Evolutionary conservation across 2,888 invertebrate genomes (phyloP).

Genomic region (Drosophila anomelani): DNA sequence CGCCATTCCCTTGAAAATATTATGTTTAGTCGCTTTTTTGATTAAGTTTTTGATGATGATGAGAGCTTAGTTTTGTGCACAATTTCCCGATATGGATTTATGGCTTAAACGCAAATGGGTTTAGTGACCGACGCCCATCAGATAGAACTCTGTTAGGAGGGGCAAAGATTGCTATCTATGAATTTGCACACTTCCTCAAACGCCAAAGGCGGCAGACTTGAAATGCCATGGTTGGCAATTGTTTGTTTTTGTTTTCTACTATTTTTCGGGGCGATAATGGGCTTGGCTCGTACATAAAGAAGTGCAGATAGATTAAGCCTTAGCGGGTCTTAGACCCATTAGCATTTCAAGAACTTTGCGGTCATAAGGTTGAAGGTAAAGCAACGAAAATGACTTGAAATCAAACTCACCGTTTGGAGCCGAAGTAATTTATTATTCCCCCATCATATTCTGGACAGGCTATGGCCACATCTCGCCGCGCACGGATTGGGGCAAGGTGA

Average conservation of each 20-base stretch:
- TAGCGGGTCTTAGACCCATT: constrained; percentile 46
- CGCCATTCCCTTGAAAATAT: not conserved
- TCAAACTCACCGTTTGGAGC: not conserved
- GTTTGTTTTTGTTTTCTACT: constrained; percentile 25
- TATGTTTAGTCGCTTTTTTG: constrained; percentile 1
- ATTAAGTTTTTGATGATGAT: constrained; percentile 27
- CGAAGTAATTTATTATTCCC: constrained; percentile 9
- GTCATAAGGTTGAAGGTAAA: constrained; percentile 58
- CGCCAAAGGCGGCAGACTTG: constrained; percentile 61
- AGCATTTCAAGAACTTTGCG: constrained; percentile 52
- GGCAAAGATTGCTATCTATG: constrained; percentile 6
- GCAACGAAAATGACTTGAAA: constrained; percentile 8
- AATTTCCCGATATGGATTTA: constrained; percentile 59
- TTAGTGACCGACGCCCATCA: constrained; percentile 69
- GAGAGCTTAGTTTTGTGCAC: constrained; percentile 24
- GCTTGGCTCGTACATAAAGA: constrained; percentile 38
- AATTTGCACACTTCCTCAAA: constrained; percentile 68
- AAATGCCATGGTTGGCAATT: constrained; percentile 57
- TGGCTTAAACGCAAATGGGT: constrained; percentile 53
- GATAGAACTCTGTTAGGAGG: constrained; percentile 14
- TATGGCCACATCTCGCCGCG: constrained; percentile 98
- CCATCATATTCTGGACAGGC: constrained; percentile 86
- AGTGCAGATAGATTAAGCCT: constrained; percentile 52
- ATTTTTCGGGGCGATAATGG: constrained; percentile 50
- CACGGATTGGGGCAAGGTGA: constrained; percentile 96